Base-by-base conservation (phyloP, 2,888 invertebrate genomes). In the Trissolcus japonicus region DNA sequence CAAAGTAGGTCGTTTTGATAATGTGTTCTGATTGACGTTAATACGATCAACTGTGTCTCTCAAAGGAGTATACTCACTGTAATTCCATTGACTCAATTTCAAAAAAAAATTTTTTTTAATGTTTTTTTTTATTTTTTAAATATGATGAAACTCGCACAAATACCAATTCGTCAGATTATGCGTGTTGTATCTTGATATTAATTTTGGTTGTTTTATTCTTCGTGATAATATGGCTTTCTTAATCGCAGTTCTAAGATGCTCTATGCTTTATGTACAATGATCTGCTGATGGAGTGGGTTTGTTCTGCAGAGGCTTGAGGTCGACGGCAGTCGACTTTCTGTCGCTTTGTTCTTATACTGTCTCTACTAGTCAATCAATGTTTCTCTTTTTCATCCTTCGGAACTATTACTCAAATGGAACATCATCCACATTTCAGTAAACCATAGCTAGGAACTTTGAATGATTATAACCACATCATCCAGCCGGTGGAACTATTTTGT, bases 261-360 rank as follows among this genome's bases (percentile, higher is more conserved):
- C 67, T 75, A 76, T 71, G 65, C 66, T 19, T 76, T 83, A 81
- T 84, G 68, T 84, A 85, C 81, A 83, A 82, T 82, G 83, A 80
- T 83, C 79, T 79, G 80, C 78, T 82, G 77, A 68, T 76, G 78
- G 81, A 80, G 77, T 82, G 80, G 79, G 79, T 74, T 82, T 78
- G 57, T 79, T 82, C 81, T 80, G 74, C 79, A 81, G 83, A 84
- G 84, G 82, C 72, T 82, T 80, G 83, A 83, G 83, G 78, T 81
- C 82, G 67, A 76, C 57, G 21, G 62, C 35, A 51, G 61, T 62
- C 56, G 21, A 81, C 77, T 76, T 84, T 84, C 83, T 82, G 83
- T 84, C 83, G 82, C 76, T 61, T 48, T 80, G 7, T 21, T 55
- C 35, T 11, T 25, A n/a, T 19, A 13, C 43, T 43, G 43, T 43